Evolutionary conservation across 2,113 vertebrate species (phyloP), one percentile per base, ranked within the genome.

Genomic region (Erythrocercus mccallii): DNA sequence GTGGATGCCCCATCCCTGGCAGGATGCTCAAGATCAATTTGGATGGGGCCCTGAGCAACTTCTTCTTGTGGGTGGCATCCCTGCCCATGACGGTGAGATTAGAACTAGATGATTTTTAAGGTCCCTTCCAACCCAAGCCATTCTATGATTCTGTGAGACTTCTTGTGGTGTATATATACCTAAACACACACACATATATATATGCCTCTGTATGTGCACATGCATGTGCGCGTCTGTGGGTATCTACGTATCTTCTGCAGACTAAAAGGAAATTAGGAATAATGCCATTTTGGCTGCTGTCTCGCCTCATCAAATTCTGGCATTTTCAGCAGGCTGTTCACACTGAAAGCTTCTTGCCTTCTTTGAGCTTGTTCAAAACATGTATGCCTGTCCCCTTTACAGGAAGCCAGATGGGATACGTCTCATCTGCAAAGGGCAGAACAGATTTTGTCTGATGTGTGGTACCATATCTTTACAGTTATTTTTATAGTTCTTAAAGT

Each of bases 361-460:
- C 77, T 70, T 94, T 66, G 81, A 90, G 76, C 77, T 94, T 48
- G 51, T 79, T 94, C 45, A 3, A 95, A 91, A 79, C 86, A 62
- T 54, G 57, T 53, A 90, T 61, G 78, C 78, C 65, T 92, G 60
- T 69, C 93, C 91, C 78, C 78, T 90, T 94, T 81, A 85, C 2
- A 12, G 58, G 66, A 58, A 95, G 66, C 81, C 93, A 97, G 94
- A 96, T 94, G 94, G 95, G 79, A 90, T 87, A 87, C 25, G 10
- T 87, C 94, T 97, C 92, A 94, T 91, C 92, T 95, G 87, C 74
- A 97, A 95, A 95, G 89, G 87, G 84, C 84, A 90, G 80, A 94
- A 94, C 91, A 95, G 95, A 95, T 97, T 95, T 95, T 89, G 73
- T 88, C 77, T 95, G 89, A 85, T 95, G 53, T 86, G 74, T 80